Conservation (phyloP, 2,888 invertebrate genomes). For the Ephialtes manifestator region DNA sequence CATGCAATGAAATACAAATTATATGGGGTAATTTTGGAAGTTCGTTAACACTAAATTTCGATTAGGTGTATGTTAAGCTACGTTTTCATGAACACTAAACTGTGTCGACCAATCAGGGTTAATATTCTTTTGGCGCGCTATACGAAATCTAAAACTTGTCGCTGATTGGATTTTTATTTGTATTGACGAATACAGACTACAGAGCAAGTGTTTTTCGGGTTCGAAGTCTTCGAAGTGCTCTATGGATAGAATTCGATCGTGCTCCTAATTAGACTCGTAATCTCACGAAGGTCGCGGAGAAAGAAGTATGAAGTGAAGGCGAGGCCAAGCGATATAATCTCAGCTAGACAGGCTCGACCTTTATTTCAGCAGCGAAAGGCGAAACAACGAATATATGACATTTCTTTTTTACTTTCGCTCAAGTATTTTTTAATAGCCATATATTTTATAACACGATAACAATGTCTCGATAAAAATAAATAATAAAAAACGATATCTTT, state of each 20-base stretch:
- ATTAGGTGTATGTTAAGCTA: neutral
- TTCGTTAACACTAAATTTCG: neutral
- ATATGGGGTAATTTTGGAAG: neutral
- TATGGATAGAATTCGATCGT: conserved; percentile 26
- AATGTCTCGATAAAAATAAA: too few species aligned
- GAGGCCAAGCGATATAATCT: neutral
- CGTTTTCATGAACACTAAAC: neutral
- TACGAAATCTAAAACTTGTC: neutral
- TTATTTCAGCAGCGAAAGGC: neutral
- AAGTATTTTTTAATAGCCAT: too few species aligned
- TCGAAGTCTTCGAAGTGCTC: neutral
- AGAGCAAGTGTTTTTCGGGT: neutral
- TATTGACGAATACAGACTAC: conserved; percentile 13
- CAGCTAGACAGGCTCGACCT: neutral
- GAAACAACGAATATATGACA: neutral
- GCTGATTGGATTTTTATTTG: neutral
- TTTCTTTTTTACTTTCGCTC: neutral
- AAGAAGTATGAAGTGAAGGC: neutral
- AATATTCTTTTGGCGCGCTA: neutral
- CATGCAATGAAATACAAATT: too few species aligned
- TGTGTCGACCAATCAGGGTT: neutral
- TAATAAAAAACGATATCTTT: too few species aligned
- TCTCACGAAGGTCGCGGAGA: neutral
- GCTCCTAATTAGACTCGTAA: conserved; percentile 1
- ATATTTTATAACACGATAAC: neutral